A percentile compares a stretch with the other conserved stretches of the same genome.
phyloP scores from a whole-genome alignment of 2,797 vertebrate species.

The Nyctalus aviator region DNA sequence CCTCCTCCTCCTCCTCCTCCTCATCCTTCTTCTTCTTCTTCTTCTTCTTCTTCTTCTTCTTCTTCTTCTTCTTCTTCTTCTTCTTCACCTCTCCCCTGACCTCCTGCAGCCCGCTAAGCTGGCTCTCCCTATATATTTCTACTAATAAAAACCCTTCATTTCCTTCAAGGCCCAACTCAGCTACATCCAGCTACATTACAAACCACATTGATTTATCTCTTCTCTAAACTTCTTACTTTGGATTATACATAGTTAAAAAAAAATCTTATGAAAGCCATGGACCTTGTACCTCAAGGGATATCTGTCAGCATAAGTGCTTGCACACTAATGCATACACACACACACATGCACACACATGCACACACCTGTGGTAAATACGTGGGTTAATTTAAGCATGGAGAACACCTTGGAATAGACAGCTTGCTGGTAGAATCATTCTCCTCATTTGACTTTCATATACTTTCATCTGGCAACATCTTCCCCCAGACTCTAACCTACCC shows the following conservation, averaged over 20 bases:
- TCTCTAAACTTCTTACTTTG: conserved; percentile 25
- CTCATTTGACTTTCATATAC: not conserved
- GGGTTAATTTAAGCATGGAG: conserved; percentile 49
- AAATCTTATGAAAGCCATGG: conserved; percentile 35
- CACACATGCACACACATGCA: too few species aligned
- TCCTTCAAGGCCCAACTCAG: conserved; percentile 23
- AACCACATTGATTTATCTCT: conserved; percentile 17
- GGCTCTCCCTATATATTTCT: conserved; percentile 12
- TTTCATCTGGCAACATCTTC: not conserved
- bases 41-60: too few species aligned
- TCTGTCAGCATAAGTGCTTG: not conserved
- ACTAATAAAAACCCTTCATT: conserved; percentile 9
- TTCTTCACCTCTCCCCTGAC: not conserved
- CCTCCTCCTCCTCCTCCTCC: too few species aligned
- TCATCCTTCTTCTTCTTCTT: too few species aligned
- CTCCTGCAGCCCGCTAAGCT: not conserved
- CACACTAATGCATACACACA: not conserved
- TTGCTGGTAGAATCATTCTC: conserved; percentile 9
- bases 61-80: not conserved
- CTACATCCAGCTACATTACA: not conserved
- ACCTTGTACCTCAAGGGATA: not conserved
- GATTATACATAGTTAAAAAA: conserved; percentile 45
- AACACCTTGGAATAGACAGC: conserved; percentile 25
- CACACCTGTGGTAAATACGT: not conserved
- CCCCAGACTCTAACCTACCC: not conserved